Conservation (phyloP, 1,140 invertebrate genomes). For the Subanguina moxae region DNA sequence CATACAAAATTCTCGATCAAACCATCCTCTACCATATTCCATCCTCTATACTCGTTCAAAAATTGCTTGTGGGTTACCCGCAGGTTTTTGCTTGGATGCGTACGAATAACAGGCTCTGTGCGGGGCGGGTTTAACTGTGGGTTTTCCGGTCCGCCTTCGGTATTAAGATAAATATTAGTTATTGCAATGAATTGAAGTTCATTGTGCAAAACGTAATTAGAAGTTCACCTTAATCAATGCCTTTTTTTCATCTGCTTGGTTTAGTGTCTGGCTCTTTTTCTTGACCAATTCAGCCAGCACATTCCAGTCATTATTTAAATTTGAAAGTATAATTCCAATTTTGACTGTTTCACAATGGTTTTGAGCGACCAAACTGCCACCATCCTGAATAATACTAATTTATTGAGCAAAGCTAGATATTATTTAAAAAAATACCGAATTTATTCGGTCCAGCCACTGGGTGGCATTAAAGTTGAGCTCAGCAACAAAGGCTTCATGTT, state of each 20-base stretch:
- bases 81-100: too few species aligned
- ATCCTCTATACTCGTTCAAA: too few species aligned
- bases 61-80: too few species aligned
- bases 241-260: constrained; percentile 74
- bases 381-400: constrained; percentile 60
- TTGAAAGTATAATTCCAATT: constrained; percentile 68
- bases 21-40: too few species aligned
- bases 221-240: constrained; percentile 66
- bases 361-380: constrained; percentile 69
- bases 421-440: constrained; percentile 58
- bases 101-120: too few species aligned
- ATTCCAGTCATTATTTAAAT: constrained; percentile 73
- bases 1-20: too few species aligned
- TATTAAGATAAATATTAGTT: too few species aligned
- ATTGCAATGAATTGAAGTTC: too few species aligned
- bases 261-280: constrained; percentile 77
- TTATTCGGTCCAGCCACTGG: constrained; percentile 68
- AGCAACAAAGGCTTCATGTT: constrained; percentile 93
- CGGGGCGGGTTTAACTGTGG: too few species aligned
- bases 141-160: too few species aligned
- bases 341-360: constrained; percentile 70
- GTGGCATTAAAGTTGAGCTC: constrained; percentile 87
- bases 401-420: constrained; percentile 31
- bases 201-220: too few species aligned
- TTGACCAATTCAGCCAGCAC: constrained; percentile 69